A percentile compares a stretch with the other conserved stretches of the same genome.
Conservation (phyloP, 2,797 vertebrate species). For the Sphenopsis melanotis region DNA sequence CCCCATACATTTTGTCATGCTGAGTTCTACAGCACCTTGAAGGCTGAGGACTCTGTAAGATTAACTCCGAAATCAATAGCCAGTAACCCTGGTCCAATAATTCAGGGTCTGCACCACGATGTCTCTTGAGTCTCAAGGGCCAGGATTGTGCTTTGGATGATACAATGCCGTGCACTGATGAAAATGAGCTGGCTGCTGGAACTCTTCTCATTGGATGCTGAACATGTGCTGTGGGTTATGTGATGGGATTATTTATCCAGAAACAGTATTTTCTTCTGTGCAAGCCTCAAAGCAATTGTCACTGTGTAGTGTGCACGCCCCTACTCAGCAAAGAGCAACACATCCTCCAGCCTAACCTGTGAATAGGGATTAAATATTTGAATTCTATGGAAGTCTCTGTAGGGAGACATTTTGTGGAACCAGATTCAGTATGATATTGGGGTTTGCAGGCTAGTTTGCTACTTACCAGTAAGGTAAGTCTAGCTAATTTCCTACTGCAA, state of each 20-base stretch:
- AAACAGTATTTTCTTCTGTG: neutral
- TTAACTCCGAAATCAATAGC: neutral
- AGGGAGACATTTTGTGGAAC: neutral
- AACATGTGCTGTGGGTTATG: neutral
- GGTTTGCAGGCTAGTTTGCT: neutral
- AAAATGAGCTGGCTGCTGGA: neutral
- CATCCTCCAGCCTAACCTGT: neutral
- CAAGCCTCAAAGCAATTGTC: neutral
- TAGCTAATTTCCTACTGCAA: neutral
- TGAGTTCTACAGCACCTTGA: neutral
- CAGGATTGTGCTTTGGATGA: neutral
- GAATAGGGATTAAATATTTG: neutral
- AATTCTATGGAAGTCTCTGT: neutral
- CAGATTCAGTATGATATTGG: neutral
- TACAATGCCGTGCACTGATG: rapidly evolving
- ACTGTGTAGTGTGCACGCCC: too few relatives aligned
- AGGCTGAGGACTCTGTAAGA: neutral
- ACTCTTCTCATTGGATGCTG: neutral
- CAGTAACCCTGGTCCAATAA: neutral
- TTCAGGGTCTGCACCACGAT: rapidly evolving
- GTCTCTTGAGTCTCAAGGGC: neutral
- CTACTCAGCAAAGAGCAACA: neutral
- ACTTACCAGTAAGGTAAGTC: neutral
- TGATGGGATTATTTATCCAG: neutral
- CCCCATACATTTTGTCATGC: neutral